Base-by-base conservation (phyloP, 2,888 invertebrate species). In the Bombyx huttoni region DNA sequence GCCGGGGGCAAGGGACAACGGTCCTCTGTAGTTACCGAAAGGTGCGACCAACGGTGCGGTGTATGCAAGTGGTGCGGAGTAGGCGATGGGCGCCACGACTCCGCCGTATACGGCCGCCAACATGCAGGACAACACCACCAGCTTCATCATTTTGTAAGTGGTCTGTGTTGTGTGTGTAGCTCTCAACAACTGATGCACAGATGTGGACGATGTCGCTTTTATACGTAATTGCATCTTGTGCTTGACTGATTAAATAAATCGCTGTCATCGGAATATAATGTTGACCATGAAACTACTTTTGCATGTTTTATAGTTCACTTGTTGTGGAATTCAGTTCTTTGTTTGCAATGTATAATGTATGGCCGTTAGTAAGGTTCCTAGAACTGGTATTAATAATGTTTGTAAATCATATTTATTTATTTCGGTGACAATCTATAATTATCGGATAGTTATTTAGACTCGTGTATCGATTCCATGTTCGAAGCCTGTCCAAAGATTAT, bases 101-200 rank as follows among this genome's bases (percentile, higher is more conserved):
- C 66, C 56, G 24, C 91, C 91, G 55, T 86, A 82, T 61, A 86
- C 91, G 60, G 89, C 79, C 60, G 91, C 90, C 75, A 91, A 62
- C 65, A 91, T 71, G 81, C 91, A 91, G 70, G 89, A 90, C 84
- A 92, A 90, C 78, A 91, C 90, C 88, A 91, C 90, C 89, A 89
- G 76, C 72, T 87, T 87, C 75, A 87, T 72, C 89, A 89, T 89
- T 62, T 67, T 83, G 75, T 65, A 59, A 71, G 70, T 75, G 83
- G 85, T 83, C 84, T 87, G 86, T 86, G 82, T 81, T 81, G 76
- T 51, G 67, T 62, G 65, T 64, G 69, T 62, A 49, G 63, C 61
- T 68, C 54, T 65, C 58, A 63, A 73, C 75, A 68, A 85, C 83
- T 85, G 83, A 85, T 86, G 67, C 70, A 55, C 53, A 59, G 57